These are phyloP conservation scores for Dryomyza anilis DNA, from an alignment of 2,888 invertebrate genomes.

Conservation along the genomic window DNA sequence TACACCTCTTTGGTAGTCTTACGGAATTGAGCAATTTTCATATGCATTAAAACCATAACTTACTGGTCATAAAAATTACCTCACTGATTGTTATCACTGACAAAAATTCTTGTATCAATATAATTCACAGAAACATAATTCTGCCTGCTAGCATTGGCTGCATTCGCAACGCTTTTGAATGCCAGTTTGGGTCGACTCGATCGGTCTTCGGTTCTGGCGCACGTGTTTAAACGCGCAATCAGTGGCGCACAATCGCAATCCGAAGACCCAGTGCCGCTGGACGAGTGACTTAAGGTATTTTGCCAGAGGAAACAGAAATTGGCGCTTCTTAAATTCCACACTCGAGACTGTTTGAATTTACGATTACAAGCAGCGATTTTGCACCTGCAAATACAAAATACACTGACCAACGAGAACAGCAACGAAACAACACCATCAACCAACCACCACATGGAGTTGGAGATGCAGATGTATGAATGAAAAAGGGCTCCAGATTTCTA, in stretches of 20 bases:
- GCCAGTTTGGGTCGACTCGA: no score
- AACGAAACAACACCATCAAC: neutral
- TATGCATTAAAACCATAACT: constrained; percentile 19
- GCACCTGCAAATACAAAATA: constrained; percentile 20
- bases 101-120: constrained; percentile 22
- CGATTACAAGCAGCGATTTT: constrained; percentile 15
- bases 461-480: neutral
- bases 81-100: constrained; percentile 18
- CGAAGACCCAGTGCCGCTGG: neutral
- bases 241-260: constrained; percentile 10
- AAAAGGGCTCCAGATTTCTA: neutral
- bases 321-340: constrained; percentile 19
- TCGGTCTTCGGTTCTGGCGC: no score
- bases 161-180: neutral
- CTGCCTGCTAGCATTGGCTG: neutral
- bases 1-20: no score
- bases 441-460: neutral
- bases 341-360: constrained; percentile 6
- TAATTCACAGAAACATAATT: constrained; percentile 15
- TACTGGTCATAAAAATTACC: constrained; percentile 14
- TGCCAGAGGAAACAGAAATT: no score
- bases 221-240: constrained; percentile 22
- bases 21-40: constrained; percentile 21
- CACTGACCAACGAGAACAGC: neutral
- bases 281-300: no score